These are phyloP conservation scores for Enteromius trimaculatus DNA, from an alignment of 2,797 vertebrate genomes.

Conservation along the genomic window DNA sequence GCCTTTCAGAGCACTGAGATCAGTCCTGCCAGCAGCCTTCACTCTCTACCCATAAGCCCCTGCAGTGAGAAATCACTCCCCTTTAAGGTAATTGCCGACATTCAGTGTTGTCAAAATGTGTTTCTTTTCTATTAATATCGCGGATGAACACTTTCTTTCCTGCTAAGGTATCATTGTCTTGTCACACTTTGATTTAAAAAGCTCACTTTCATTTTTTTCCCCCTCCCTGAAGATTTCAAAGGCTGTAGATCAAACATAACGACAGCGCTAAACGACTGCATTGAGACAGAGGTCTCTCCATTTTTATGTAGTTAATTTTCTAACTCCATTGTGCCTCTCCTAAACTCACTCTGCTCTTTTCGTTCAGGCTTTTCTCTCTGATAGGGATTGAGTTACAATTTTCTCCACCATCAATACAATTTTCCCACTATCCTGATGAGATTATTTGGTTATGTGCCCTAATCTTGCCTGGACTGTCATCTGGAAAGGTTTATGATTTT, in stretches of 20 bases:
- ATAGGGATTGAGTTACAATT: conserved; percentile 25
- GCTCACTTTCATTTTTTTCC: conserved; percentile 17
- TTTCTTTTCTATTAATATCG: conserved; percentile 12
- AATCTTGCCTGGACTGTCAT: conserved; percentile 55
- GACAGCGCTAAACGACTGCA: conserved; percentile 6
- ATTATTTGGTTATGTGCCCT: conserved; percentile 66
- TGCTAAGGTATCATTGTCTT: conserved; percentile 17
- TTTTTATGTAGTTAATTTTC: conserved; percentile 24
- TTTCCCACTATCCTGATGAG: conserved; percentile 61
- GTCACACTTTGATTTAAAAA: conserved; percentile 31
- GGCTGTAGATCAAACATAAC: conserved; percentile 21
- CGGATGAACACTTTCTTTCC: conserved; percentile 5
- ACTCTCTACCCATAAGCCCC: conserved; percentile 94
- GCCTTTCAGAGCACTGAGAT: conserved; percentile 88
- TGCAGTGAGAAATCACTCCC: conserved; percentile 88
- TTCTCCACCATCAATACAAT: conserved; percentile 44
- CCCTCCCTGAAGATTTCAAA: conserved; percentile 26
- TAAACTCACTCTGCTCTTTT: conserved; percentile 30
- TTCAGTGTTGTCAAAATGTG: conserved; percentile 23
- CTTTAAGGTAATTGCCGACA: conserved; percentile 85
- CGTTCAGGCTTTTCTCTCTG: neutral
- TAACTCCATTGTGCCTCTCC: conserved; percentile 27
- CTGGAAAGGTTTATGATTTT: conserved; percentile 56
- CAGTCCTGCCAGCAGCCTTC: conserved; percentile 91
- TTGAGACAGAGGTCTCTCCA: conserved; percentile 18